These are phyloP conservation scores for Thomomys bottae DNA, from an alignment of 2,113 vertebrate species.

Conservation along the genomic window DNA sequence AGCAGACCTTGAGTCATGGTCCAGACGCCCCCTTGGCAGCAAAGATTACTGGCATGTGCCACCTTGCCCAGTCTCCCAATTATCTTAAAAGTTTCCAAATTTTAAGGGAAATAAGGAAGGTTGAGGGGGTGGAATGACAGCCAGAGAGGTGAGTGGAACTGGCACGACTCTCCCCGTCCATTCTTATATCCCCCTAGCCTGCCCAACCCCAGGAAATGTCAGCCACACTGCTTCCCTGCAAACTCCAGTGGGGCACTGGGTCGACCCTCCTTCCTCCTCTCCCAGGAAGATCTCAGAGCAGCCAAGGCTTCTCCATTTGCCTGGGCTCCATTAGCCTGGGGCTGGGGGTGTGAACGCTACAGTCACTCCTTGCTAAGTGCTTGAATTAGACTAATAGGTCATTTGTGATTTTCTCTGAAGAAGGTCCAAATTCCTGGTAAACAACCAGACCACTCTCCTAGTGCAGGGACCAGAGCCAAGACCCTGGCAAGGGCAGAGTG, in stretches of 20 bases:
- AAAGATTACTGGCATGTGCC: too few species aligned
- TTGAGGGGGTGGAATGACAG: not conserved
- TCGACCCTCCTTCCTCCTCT: constrained; percentile 16
- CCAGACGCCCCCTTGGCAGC: too few species aligned
- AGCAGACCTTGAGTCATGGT: too few species aligned
- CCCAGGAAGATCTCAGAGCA: constrained; percentile 56
- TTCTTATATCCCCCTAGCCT: not conserved
- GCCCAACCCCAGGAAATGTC: constrained; percentile 40
- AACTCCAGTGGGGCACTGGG: not conserved
- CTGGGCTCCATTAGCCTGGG: constrained; percentile 87
- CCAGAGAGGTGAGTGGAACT: not conserved
- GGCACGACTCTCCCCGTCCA: not conserved
- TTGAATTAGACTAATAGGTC: constrained; percentile 90
- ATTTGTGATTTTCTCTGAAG: constrained; percentile 88
- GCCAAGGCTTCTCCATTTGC: constrained; percentile 79
- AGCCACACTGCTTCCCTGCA: constrained; percentile 31
- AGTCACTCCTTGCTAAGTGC: constrained; percentile 88
- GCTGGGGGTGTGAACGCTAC: constrained; percentile 83
- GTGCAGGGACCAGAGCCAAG: constrained; percentile 86
- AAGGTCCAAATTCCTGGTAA: constrained; percentile 89
- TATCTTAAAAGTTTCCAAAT: constrained; percentile 36
- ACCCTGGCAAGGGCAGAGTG: constrained; percentile 67
- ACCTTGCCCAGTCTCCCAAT: not conserved
- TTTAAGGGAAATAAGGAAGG: constrained; percentile 21
- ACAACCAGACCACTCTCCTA: constrained; percentile 86